Evolutionary conservation across 2,113 vertebrate species (phyloP).

Genomic region (Hyaena hyaena): DNA sequence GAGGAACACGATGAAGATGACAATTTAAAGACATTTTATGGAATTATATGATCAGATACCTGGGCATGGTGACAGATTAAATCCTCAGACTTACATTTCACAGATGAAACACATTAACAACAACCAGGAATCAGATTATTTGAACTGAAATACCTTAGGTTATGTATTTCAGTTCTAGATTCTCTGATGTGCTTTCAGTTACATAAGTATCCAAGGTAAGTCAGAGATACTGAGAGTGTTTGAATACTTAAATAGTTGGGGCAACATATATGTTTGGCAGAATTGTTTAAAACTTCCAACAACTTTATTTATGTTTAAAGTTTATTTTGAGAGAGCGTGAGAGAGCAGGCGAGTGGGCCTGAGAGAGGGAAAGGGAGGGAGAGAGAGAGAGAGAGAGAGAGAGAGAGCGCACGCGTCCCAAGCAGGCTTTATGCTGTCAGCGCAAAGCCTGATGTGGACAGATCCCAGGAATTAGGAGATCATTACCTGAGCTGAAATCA

Average conservation of each 20-base stretch:
- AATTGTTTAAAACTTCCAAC: slow-evolving; percentile 32
- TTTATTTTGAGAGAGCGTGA: no score
- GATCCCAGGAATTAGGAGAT: no score
- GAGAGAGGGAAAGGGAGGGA: no score
- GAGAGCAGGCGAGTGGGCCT: no score
- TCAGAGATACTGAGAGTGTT: background rate
- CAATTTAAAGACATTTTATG: background rate
- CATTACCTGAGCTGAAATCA: no score
- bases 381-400: no score
- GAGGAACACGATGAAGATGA: background rate
- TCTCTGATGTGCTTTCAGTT: background rate
- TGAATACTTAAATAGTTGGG: background rate
- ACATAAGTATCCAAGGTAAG: background rate
- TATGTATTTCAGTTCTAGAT: background rate
- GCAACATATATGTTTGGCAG: background rate
- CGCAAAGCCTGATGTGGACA: no score
- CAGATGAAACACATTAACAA: background rate
- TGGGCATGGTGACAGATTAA: background rate
- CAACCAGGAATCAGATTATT: background rate
- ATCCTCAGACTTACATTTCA: background rate
- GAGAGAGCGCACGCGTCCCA: no score
- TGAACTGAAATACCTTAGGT: background rate
- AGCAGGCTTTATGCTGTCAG: no score
- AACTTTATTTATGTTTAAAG: background rate
- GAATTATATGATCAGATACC: background rate